phyloP scores from a whole-genome alignment of 2,797 vertebrate species.

The Mareca penelope region DNA sequence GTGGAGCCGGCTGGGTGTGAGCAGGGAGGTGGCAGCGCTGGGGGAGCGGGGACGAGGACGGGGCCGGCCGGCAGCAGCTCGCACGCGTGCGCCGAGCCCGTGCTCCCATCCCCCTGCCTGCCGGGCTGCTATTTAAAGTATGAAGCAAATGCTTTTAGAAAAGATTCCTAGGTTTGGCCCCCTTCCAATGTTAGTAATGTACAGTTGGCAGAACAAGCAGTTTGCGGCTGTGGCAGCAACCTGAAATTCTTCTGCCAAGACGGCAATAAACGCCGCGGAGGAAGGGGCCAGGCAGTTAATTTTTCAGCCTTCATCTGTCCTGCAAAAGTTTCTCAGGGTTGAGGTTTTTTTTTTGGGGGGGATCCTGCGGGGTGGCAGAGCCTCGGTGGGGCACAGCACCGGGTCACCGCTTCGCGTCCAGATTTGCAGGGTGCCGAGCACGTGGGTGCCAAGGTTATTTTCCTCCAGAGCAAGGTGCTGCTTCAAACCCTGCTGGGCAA shows the following conservation, averaged over 20 bases:
- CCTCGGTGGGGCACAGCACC: background rate
- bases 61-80: background rate
- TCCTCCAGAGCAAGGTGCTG: background rate
- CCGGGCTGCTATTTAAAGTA: conserved; percentile 62
- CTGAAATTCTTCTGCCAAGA: conserved; percentile 67
- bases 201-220: conserved; percentile 71
- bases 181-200: conserved; percentile 63
- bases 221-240: conserved; percentile 64
- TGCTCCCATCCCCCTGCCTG: conserved; percentile 19
- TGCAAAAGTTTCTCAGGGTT: background rate
- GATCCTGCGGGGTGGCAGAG: too few relatives aligned
- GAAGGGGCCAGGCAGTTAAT: conserved; percentile 45
- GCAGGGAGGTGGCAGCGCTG: background rate
- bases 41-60: background rate
- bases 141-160: conserved; percentile 62
- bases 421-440: fast-evolving
- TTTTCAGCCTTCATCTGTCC: conserved; percentile 51
- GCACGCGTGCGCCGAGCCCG: background rate
- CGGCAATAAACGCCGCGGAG: conserved; percentile 40
- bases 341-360: background rate
- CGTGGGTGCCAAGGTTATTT: background rate
- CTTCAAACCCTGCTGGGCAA: background rate
- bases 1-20: background rate
- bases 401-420: background rate
- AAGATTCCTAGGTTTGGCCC: conserved; percentile 55